Evolutionary conservation across 2,888 invertebrate genomes (phyloP).

Genomic region (Copidosoma aretas): DNA sequence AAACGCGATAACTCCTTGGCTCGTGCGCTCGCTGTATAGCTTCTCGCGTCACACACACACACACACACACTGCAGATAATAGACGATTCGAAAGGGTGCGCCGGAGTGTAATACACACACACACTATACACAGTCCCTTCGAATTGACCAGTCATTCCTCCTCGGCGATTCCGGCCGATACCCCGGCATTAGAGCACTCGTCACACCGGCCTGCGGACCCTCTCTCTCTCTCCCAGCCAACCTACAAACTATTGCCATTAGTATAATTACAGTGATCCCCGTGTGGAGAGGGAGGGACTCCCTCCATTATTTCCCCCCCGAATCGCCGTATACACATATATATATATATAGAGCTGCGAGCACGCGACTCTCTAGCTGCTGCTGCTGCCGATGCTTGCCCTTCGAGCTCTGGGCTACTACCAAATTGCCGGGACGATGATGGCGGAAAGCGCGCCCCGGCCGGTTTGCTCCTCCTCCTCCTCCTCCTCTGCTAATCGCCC

Average conservation of each 20-base stretch:
- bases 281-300: conserved; percentile 11
- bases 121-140: not conserved
- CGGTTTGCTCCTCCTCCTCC: not conserved
- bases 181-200: conserved; percentile 31
- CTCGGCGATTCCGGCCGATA: conserved; percentile 27
- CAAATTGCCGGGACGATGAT: conserved; percentile 25
- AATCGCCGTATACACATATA: conserved; percentile 31
- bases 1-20: conserved; percentile 25
- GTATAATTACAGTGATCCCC: conserved; percentile 45
- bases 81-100: no score
- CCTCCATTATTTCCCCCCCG: conserved; percentile 42
- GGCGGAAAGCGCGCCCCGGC: conserved; percentile 26
- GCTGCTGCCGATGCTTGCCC: conserved; percentile 37
- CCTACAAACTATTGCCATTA: conserved; percentile 45
- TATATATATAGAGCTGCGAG: not conserved
- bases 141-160: conserved; percentile 38
- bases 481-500: conserved; percentile 30
- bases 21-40: no score
- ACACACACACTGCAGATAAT: no score
- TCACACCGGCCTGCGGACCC: conserved; percentile 15
- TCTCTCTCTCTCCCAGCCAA: not conserved
- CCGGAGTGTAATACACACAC: no score
- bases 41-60: no score
- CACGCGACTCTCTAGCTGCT: conserved; percentile 29
- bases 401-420: conserved; percentile 27